phyloP scores from a whole-genome alignment of 2,113 vertebrate genomes.

The Melanostigma gelatinosum region DNA sequence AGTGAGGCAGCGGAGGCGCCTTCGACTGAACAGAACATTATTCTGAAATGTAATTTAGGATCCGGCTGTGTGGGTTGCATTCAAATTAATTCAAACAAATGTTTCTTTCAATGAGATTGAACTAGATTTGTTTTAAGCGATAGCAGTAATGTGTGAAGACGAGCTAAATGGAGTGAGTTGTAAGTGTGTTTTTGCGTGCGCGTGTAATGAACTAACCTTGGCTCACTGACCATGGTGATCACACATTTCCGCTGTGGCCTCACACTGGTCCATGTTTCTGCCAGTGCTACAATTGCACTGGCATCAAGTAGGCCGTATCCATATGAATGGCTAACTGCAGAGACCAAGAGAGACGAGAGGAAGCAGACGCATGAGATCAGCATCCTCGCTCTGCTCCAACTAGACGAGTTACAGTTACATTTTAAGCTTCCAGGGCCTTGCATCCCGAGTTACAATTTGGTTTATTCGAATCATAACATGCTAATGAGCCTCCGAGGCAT shows the following conservation, averaged over 20 bases:
- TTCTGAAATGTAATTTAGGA: background rate
- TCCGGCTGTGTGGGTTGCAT: background rate
- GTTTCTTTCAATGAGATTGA: constrained; percentile 9
- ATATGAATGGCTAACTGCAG: constrained; percentile 95
- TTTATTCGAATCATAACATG: constrained; percentile 24
- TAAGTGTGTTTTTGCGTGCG: background rate
- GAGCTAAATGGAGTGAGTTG: background rate
- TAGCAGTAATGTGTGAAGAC: constrained; percentile 4
- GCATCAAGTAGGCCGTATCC: constrained; percentile 96
- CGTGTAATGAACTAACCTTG: constrained; percentile 83
- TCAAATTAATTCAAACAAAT: background rate
- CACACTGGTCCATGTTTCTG: constrained; percentile 92
- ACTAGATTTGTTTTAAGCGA: background rate
- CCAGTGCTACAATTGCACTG: constrained; percentile 89
- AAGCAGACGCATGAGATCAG: constrained; percentile 37
- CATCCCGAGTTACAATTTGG: constrained; percentile 7
- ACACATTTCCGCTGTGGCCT: constrained; percentile 91
- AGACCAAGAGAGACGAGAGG: constrained; percentile 27
- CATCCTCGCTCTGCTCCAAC: constrained; percentile 9
- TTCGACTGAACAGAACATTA: background rate
- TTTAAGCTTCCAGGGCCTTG: background rate
- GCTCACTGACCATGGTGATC: constrained; percentile 88
- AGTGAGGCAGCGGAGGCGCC: background rate
- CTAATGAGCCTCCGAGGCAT: constrained; percentile 11
- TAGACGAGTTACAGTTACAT: background rate